Conservation (phyloP, 2,888 invertebrate species). For the Limnephilus marmoratus region DNA sequence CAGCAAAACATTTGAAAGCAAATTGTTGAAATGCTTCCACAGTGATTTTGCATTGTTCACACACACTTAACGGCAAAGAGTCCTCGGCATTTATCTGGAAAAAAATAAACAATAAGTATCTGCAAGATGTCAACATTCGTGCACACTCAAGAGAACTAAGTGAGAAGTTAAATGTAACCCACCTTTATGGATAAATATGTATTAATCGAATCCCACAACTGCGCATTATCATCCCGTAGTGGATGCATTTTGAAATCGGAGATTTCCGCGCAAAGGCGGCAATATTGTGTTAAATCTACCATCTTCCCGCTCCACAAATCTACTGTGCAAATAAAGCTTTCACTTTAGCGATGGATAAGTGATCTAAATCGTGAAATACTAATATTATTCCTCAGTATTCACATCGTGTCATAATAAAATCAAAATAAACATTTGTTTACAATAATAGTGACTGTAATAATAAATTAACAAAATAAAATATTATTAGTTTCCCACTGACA, state of each 20-base stretch:
- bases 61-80: constrained; percentile 14
- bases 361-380: background rate
- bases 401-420: background rate
- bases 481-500: background rate
- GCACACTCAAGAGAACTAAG: background rate
- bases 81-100: constrained; percentile 33
- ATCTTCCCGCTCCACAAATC: background rate
- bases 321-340: background rate
- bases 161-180: background rate
- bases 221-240: background rate
- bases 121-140: background rate
- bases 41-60: background rate
- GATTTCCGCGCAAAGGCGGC: constrained; percentile 13
- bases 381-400: background rate
- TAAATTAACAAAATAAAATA: background rate
- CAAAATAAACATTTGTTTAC: background rate
- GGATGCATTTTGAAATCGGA: background rate
- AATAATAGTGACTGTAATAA: background rate
- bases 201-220: background rate
- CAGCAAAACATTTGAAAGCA: constrained; percentile 2
- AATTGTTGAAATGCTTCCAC: constrained; percentile 21
- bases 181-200: background rate
- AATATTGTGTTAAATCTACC: constrained; percentile 7
- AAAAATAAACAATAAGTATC: background rate
- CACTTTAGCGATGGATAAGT: background rate